A percentile compares a stretch with the other conserved stretches of the same genome.
These are phyloP conservation scores for Microctonus aethiopoides DNA, from an alignment of 2,888 invertebrate genomes.

Conservation along the genomic window DNA sequence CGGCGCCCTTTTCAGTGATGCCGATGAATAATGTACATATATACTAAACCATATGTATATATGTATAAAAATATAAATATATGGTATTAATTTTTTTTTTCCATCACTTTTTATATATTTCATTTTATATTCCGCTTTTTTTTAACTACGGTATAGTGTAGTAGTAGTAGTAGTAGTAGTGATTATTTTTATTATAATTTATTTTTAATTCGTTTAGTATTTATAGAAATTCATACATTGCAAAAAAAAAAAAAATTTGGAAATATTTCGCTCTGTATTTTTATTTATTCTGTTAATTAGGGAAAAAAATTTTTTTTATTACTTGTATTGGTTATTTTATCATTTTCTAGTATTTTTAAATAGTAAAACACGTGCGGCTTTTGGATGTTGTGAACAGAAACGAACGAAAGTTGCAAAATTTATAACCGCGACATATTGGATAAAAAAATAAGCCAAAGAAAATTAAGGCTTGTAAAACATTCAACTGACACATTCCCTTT, in stretches of 20 bases:
- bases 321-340: not conserved
- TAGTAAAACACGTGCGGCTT: not conserved
- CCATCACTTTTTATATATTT: too few relatives aligned
- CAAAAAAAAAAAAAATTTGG: too few relatives aligned
- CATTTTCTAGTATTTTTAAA: not conserved
- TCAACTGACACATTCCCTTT: slow-evolving; percentile 54
- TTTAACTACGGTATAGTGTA: too few relatives aligned
- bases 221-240: not conserved
- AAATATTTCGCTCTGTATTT: too few relatives aligned
- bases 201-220: not conserved
- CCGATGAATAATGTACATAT: slow-evolving; percentile 64
- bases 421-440: slow-evolving; percentile 65
- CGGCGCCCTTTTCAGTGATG: slow-evolving; percentile 64
- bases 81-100: slow-evolving; percentile 28
- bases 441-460: slow-evolving; percentile 56
- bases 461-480: slow-evolving; percentile 67
- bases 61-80: not conserved
- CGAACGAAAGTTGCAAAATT: slow-evolving; percentile 60
- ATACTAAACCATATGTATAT: slow-evolving; percentile 21
- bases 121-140: too few relatives aligned
- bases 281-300: not conserved
- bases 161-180: too few relatives aligned
- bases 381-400: slow-evolving; percentile 32
- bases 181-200: too few relatives aligned
- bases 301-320: slow-evolving; percentile 4